These are phyloP conservation scores for Amiota communis DNA, from an alignment of 2,888 invertebrate genomes.

Conservation along the genomic window DNA sequence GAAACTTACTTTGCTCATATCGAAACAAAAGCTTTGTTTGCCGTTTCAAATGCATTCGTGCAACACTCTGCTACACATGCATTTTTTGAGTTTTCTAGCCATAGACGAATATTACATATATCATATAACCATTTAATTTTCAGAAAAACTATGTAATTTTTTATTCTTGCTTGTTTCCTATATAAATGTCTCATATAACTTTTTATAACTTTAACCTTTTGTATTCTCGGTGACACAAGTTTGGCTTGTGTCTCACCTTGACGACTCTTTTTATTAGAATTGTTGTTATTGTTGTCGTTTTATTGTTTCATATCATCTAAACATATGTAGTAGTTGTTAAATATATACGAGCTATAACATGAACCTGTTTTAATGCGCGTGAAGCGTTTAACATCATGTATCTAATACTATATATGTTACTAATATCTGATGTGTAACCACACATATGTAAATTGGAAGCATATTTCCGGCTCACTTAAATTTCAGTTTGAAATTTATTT, in stretches of 20 bases:
- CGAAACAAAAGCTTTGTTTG: no score
- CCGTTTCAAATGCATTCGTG: no score
- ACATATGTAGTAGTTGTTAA: neutral
- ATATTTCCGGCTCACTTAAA: neutral
- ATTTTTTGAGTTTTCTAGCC: no score
- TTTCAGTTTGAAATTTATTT: neutral
- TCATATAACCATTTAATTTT: no score
- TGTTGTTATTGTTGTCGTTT: slow-evolving; percentile 3
- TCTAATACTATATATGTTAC: no score
- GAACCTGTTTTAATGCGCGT: slow-evolving; percentile 3
- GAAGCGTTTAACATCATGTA: neutral
- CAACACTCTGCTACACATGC: no score
- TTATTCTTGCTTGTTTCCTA: no score
- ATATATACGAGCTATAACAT: neutral
- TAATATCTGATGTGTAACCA: neutral
- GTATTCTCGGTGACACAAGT: neutral
- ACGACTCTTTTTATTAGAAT: neutral
- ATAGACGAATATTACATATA: no score
- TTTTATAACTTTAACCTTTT: slow-evolving; percentile 1
- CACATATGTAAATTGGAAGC: slow-evolving; percentile 1
- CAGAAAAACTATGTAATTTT: no score
- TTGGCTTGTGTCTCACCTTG: slow-evolving; percentile 15
- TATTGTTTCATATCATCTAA: neutral
- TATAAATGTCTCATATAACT: neutral
- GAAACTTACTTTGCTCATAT: no score